phyloP scores from a whole-genome alignment of 2,888 invertebrate species.

The Acrobasis consociella region DNA sequence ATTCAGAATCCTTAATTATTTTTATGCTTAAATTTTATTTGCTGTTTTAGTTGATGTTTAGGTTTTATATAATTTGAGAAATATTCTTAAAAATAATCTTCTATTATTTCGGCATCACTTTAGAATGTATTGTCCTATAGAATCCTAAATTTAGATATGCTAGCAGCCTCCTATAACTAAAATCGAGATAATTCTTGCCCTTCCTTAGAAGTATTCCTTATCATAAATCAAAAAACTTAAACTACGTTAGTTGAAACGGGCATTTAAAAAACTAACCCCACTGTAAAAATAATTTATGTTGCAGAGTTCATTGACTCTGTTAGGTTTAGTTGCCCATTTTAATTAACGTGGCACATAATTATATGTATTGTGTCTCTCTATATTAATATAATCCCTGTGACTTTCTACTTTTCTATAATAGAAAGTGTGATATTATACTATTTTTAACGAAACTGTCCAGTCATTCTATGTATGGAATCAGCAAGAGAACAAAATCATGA shows the following conservation, averaged over 20 bases:
- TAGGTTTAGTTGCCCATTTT: too few species aligned
- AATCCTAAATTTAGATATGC: constrained; percentile 36
- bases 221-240: neutral
- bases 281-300: too few species aligned
- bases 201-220: constrained; percentile 24
- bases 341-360: neutral
- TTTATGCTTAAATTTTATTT: neutral
- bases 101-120: neutral
- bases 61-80: neutral
- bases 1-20: too few species aligned
- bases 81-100: neutral
- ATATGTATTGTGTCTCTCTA: neutral
- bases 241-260: too few species aligned
- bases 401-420: constrained; percentile 10
- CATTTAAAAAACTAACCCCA: too few species aligned
- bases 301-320: too few species aligned
- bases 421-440: constrained; percentile 31
- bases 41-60: neutral
- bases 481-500: neutral
- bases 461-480: constrained; percentile 9
- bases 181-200: constrained; percentile 25
- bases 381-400: neutral
- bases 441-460: constrained; percentile 28
- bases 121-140: neutral
- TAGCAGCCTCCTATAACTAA: constrained; percentile 36